A percentile compares a stretch with the other conserved stretches of the same genome.
Conservation (phyloP, 2,888 invertebrate species). For the Diarsia rubi region DNA sequence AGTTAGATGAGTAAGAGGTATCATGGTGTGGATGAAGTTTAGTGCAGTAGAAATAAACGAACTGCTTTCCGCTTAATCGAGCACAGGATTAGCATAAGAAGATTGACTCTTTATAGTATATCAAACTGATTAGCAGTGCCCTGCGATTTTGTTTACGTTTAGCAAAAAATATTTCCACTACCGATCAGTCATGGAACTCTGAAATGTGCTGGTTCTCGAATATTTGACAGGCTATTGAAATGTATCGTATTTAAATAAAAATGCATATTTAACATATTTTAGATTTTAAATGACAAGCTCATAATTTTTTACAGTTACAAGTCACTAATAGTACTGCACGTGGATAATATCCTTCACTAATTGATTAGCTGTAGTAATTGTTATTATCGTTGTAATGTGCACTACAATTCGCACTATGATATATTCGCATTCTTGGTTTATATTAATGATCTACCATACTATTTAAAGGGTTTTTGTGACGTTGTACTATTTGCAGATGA, state of each 20-base stretch:
- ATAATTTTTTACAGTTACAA: not conserved
- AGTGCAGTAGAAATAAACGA: not conserved
- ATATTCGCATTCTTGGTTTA: too few relatives aligned
- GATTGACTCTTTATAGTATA: constrained; percentile 27
- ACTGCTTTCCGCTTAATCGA: constrained; percentile 15
- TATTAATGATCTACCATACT: too few relatives aligned
- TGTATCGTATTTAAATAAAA: not conserved
- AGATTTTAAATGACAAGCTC: not conserved
- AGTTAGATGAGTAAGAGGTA: not conserved
- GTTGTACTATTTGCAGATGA: too few relatives aligned
- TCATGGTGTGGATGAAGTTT: not conserved
- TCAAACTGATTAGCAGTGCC: not conserved
- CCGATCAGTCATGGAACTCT: not conserved
- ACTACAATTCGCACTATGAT: constrained; percentile 15
- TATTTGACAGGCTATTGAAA: not conserved
- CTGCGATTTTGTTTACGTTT: not conserved
- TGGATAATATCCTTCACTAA: constrained; percentile 42
- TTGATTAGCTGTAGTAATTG: constrained; percentile 53
- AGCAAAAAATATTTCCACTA: not conserved
- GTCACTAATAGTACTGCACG: constrained; percentile 10
- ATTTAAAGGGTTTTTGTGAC: too few relatives aligned
- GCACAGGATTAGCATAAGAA: constrained; percentile 8
- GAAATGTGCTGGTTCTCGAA: not conserved
- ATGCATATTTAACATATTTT: not conserved
- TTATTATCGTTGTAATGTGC: constrained; percentile 54